Percentiles rank a stretch among this genome's conserved stretches.
Conservation (phyloP, 1,140 invertebrate genomes). For the Neomicropteryx cornuta region DNA sequence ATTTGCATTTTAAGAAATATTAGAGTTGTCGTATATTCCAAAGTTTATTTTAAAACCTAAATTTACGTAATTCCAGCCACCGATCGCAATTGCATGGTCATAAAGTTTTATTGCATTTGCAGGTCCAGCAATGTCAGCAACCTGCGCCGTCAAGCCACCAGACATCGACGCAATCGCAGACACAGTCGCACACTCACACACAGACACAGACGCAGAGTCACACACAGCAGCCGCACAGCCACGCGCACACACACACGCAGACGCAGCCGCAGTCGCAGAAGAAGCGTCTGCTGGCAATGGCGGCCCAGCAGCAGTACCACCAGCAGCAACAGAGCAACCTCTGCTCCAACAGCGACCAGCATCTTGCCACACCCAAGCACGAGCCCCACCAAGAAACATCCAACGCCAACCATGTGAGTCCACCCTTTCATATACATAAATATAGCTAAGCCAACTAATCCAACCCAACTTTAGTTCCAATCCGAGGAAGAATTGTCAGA, state of each 20-base stretch:
- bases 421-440: too few species aligned
- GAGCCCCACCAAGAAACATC: too few species aligned
- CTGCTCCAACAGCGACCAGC: too few species aligned
- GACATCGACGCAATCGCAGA: slow-evolving; percentile 14
- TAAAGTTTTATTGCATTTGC: not conserved
- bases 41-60: too few species aligned
- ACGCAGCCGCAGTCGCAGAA: slow-evolving; percentile 64
- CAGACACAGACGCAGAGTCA: slow-evolving; percentile 25
- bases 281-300: slow-evolving; percentile 72
- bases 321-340: slow-evolving; percentile 16
- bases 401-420: too few species aligned
- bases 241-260: slow-evolving; percentile 22
- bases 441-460: too few species aligned
- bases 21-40: too few species aligned
- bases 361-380: slow-evolving; percentile 22
- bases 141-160: slow-evolving; percentile 16
- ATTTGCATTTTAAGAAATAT: too few species aligned
- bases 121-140: slow-evolving; percentile 6
- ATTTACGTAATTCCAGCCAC: too few species aligned
- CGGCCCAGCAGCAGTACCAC: slow-evolving; percentile 55
- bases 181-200: slow-evolving; percentile 15
- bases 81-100: too few species aligned
- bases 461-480: too few species aligned
- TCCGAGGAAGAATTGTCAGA: too few species aligned
- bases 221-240: slow-evolving; percentile 12